A percentile compares a stretch with the other conserved stretches of the same genome.
Conservation (phyloP, 2,113 vertebrate species). For the Astatoreochromis straeleni region DNA sequence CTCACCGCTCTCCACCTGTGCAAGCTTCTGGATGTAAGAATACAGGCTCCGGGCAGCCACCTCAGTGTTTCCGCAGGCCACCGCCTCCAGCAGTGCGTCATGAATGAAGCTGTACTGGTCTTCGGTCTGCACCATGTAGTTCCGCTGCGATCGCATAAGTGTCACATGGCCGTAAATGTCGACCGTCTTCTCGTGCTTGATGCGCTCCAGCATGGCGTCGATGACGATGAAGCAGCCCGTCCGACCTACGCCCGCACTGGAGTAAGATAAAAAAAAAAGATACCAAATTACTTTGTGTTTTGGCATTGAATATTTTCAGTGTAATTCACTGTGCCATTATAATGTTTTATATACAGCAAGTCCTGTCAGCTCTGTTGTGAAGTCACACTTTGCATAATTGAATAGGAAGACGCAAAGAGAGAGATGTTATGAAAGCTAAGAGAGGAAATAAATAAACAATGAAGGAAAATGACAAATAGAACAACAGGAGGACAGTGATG, state of each 20-base stretch:
- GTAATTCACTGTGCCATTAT: neutral
- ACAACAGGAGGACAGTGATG: constrained; percentile 2
- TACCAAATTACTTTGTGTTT: neutral
- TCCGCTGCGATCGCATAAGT: constrained; percentile 93
- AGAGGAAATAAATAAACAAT: neutral
- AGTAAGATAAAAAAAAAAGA: neutral
- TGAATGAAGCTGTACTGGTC: constrained; percentile 99
- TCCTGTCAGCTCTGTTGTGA: neutral
- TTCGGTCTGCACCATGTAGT: constrained; percentile 99
- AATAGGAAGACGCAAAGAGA: neutral
- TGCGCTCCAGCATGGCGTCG: constrained; percentile 96
- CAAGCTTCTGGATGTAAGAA: constrained; percentile 94
- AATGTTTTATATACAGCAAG: neutral
- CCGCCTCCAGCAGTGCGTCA: constrained; percentile 93
- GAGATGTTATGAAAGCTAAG: neutral
- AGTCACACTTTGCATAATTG: constrained; percentile 16
- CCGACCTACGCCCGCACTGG: constrained; percentile 88
- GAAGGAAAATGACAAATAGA: neutral
- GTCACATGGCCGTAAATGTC: constrained; percentile 98
- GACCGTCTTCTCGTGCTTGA: constrained; percentile 95
- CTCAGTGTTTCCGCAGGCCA: constrained; percentile 94
- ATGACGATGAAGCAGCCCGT: constrained; percentile 98
- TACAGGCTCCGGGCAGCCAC: constrained; percentile 92
- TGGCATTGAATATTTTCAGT: neutral
- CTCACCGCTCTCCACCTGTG: constrained; percentile 87